Conservation (phyloP, 2,797 vertebrate species). For the Benthosema pterotum region DNA sequence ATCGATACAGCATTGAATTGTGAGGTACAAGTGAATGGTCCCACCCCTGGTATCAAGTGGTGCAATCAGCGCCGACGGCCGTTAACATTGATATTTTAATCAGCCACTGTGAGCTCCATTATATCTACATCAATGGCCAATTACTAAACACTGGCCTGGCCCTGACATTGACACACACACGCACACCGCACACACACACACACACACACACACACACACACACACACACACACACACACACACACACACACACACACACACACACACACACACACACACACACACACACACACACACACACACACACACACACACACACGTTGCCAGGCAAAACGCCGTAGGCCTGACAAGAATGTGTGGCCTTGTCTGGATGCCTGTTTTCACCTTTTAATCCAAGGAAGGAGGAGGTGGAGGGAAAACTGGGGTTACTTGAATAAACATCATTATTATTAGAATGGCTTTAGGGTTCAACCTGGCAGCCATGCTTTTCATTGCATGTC, state of each 20-base stretch:
- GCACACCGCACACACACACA: background rate
- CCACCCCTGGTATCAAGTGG: constrained; percentile 2
- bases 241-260: background rate
- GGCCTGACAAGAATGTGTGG: background rate
- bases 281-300: too few species aligned
- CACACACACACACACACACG: background rate
- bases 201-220: background rate
- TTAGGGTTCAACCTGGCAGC: too few species aligned
- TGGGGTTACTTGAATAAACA: background rate
- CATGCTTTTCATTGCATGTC: too few species aligned
- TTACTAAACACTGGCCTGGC: constrained; percentile 9
- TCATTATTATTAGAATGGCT: background rate
- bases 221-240: background rate
- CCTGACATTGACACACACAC: constrained; percentile 1
- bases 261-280: background rate
- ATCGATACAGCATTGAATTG: too few species aligned
- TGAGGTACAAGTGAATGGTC: too few species aligned
- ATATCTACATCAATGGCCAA: constrained; percentile 13
- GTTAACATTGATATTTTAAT: constrained; percentile 24
- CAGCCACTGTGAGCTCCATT: constrained; percentile 8
- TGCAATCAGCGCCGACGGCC: constrained; percentile 2
- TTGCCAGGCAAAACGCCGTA: constrained; percentile 12
- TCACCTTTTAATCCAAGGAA: background rate
- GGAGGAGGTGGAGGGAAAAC: background rate
- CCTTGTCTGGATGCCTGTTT: constrained; percentile 2